Evolutionary conservation across 2,797 vertebrate species (phyloP).

Genomic region (Mycteria americana): DNA sequence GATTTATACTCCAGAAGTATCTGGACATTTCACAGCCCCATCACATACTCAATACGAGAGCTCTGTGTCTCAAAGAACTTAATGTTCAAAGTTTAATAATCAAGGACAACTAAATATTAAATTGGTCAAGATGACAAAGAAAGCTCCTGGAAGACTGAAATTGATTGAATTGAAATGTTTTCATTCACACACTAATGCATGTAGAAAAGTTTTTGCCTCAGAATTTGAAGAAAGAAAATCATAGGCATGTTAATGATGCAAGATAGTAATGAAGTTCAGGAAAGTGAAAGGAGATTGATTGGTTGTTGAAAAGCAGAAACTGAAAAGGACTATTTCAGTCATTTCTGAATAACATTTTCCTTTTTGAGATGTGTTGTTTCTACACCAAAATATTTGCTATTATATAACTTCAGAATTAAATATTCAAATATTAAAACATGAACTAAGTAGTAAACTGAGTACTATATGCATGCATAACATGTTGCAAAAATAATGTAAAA

Average conservation of each 20-base stretch:
- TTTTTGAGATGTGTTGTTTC: not conserved
- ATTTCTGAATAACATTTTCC: not conserved
- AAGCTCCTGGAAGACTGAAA: not conserved
- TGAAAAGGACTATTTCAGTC: not conserved
- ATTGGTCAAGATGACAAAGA: not conserved
- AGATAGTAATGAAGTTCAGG: not conserved
- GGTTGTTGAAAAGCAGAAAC: not conserved
- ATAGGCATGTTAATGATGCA: not conserved
- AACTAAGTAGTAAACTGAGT: not conserved
- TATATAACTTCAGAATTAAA: not conserved
- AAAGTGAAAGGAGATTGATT: not conserved
- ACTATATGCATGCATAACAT: accelerated
- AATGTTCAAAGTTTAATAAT: not conserved
- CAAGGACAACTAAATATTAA: not conserved
- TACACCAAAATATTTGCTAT: not conserved
- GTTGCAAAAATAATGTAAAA: not conserved
- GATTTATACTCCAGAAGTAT: not conserved
- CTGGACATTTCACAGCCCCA: not conserved
- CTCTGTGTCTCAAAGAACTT: not conserved
- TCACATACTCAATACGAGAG: not conserved
- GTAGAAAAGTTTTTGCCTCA: not conserved
- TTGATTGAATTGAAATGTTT: not conserved
- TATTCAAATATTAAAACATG: not conserved
- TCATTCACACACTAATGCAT: not conserved
- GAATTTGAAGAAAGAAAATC: not conserved